Evolutionary conservation across 2,113 vertebrate species (phyloP).

Genomic region (Xiphias gladius): DNA sequence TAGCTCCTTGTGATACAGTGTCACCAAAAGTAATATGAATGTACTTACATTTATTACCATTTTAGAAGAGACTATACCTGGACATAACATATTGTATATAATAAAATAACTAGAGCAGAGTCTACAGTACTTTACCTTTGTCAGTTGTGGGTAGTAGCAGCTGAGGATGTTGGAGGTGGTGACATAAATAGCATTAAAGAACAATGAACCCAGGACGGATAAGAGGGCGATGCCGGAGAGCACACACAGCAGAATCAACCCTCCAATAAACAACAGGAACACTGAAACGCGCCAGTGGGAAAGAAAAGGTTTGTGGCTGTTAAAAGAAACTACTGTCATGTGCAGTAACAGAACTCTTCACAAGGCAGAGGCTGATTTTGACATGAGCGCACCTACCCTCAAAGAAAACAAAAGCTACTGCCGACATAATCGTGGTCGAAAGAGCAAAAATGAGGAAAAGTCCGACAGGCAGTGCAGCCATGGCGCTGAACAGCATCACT

Average conservation of each 20-base stretch:
- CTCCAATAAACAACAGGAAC: slow-evolving; percentile 85
- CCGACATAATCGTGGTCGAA: slow-evolving; percentile 83
- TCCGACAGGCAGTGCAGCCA: slow-evolving; percentile 86
- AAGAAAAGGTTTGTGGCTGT: neutral
- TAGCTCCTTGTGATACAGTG: neutral
- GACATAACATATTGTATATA: neutral
- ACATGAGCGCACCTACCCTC: slow-evolving; percentile 84
- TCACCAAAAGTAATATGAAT: neutral
- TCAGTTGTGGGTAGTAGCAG: slow-evolving; percentile 80
- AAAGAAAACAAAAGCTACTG: slow-evolving; percentile 86
- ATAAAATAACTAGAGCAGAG: neutral
- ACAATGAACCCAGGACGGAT: slow-evolving; percentile 82
- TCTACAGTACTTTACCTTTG: slow-evolving; percentile 51
- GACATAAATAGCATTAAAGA: slow-evolving; percentile 78
- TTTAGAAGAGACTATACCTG: neutral
- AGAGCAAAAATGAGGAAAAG: slow-evolving; percentile 88
- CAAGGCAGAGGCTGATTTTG: neutral
- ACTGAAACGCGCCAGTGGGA: slow-evolving; percentile 72
- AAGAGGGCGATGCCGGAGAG: slow-evolving; percentile 86
- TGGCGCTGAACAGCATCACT: slow-evolving; percentile 84
- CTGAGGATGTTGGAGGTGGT: slow-evolving; percentile 79
- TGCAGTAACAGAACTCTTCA: neutral
- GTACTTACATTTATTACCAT: too few relatives aligned
- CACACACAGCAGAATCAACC: slow-evolving; percentile 85
- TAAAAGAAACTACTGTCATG: too few relatives aligned